Evolutionary conservation across 2,113 vertebrate genomes (phyloP).

Genomic region (Scolopax mira): DNA sequence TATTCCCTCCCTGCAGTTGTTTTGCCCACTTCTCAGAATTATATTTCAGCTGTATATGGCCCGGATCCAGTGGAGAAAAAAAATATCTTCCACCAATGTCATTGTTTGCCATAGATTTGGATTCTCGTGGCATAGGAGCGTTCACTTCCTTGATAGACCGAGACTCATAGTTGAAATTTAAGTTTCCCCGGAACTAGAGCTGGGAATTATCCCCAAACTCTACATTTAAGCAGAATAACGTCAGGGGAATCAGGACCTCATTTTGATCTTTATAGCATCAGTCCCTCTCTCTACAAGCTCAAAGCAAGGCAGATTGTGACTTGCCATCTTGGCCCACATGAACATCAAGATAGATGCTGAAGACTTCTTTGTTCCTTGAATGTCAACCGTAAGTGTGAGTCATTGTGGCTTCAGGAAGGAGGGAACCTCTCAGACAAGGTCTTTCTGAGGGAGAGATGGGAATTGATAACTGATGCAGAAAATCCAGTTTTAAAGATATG

Average conservation of each 20-base stretch:
- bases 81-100: not conserved
- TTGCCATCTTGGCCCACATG: conserved; percentile 46
- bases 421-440: conserved; percentile 37
- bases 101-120: not conserved
- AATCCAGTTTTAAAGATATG: conserved; percentile 18
- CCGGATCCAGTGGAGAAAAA: not conserved
- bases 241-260: conserved; percentile 12
- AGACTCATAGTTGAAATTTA: not conserved
- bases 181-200: not conserved
- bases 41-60: not conserved
- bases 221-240: not conserved
- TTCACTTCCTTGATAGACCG: not conserved
- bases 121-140: not conserved
- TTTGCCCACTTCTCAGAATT: conserved; percentile 6
- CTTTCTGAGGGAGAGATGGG: conserved; percentile 20
- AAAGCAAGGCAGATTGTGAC: conserved; percentile 52
- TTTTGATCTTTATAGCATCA: conserved; percentile 51
- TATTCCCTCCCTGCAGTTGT: conserved; percentile 16
- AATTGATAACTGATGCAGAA: conserved; percentile 18
- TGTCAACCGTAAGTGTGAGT: conserved; percentile 54
- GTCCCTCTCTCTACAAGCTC: conserved; percentile 27
- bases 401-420: conserved; percentile 39
- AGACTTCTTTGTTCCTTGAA: conserved; percentile 60
- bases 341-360: conserved; percentile 51
- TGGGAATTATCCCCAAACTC: not conserved